phyloP scores from a whole-genome alignment of 2,113 vertebrate genomes.

The Etia nguti region DNA sequence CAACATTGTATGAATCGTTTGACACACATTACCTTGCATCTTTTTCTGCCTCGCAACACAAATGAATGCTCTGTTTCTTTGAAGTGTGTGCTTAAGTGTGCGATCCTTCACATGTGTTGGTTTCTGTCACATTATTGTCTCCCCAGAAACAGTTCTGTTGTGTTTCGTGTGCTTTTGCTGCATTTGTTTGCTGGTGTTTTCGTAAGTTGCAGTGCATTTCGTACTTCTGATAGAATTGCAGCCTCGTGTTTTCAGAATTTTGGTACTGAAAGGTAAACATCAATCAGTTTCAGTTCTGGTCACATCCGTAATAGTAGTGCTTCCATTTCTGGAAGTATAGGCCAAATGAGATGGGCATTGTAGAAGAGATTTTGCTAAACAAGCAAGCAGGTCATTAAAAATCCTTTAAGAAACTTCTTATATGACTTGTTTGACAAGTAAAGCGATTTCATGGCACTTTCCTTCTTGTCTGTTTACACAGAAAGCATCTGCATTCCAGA shows the following conservation, averaged over 20 bases:
- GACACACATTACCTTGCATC: not conserved
- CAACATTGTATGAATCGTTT: not conserved
- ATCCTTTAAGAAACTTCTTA: not conserved
- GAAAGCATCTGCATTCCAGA: not conserved
- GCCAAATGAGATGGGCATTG: not conserved
- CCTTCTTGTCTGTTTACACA: not conserved
- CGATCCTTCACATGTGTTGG: not conserved
- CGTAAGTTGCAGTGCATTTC: too few relatives aligned
- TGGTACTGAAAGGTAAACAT: not conserved
- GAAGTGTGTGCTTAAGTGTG: too few relatives aligned
- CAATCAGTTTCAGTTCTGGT: not conserved
- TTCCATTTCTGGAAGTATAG: not conserved
- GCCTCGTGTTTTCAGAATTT: not conserved
- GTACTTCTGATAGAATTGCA: too few relatives aligned
- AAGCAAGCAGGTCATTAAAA: not conserved
- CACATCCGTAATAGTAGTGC: not conserved
- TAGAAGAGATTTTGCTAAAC: not conserved
- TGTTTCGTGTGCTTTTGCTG: not conserved
- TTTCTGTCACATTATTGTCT: not conserved
- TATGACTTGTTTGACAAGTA: not conserved
- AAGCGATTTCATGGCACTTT: not conserved
- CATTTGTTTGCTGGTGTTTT: not conserved
- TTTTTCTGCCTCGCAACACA: too few relatives aligned
- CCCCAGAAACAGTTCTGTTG: not conserved
- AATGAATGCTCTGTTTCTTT: too few relatives aligned